phyloP scores from a whole-genome alignment of 2,113 vertebrate species.

The Corythornis vintsioides region DNA sequence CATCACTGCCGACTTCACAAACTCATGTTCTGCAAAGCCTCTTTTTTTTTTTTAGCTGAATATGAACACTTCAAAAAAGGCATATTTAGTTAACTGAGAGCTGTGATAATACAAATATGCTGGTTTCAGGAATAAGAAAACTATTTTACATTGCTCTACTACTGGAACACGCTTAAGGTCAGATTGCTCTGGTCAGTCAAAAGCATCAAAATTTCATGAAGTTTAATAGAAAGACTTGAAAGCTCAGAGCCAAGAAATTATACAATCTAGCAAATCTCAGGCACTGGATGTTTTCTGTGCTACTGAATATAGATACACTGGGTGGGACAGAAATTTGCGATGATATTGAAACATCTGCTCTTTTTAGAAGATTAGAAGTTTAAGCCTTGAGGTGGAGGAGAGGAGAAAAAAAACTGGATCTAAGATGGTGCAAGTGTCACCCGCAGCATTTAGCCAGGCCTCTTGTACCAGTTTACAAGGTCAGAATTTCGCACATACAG shows the following conservation, averaged over 20 bases:
- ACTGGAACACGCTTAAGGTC: neutral
- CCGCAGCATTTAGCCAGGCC: neutral
- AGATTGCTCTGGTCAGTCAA: neutral
- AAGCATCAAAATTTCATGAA: neutral
- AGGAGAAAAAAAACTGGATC: neutral
- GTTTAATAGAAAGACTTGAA: neutral
- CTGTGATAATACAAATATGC: neutral
- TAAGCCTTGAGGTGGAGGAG: neutral
- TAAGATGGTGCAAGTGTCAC: neutral
- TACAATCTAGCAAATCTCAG: neutral
- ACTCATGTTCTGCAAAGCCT: neutral
- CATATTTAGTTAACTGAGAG: neutral
- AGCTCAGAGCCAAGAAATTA: neutral
- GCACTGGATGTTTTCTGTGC: neutral
- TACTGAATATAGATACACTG: neutral
- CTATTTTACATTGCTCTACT: neutral
- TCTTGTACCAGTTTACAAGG: neutral
- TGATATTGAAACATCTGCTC: neutral
- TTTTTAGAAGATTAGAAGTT: neutral
- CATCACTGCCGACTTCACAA: neutral
- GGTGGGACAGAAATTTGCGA: neutral
- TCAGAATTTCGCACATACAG: neutral
- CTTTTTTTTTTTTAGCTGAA: neutral
- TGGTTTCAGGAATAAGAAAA: neutral
- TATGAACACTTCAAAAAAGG: neutral